Conservation (phyloP, 2,888 invertebrate species). For the Sarcophaga carnaria region DNA sequence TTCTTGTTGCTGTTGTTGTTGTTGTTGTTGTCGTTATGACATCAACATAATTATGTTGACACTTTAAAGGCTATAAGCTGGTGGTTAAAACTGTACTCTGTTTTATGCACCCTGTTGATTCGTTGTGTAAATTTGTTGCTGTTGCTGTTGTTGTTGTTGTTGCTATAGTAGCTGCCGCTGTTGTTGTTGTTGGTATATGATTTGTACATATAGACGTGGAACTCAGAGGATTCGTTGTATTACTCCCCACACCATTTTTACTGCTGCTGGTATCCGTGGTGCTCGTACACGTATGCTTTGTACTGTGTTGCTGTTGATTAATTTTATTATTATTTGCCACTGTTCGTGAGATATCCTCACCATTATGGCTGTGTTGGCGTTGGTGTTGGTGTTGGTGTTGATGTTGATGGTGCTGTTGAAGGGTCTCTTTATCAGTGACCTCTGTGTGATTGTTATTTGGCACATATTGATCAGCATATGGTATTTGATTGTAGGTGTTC, state of each 20-base stretch:
- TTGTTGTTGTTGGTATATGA: conserved; percentile 65
- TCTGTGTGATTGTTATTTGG: conserved; percentile 76
- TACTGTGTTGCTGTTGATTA: conserved; percentile 77
- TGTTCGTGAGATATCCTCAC: conserved; percentile 68
- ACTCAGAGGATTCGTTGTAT: conserved; percentile 69
- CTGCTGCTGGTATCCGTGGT: conserved; percentile 22
- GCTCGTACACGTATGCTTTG: conserved; percentile 41
- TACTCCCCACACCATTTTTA: conserved; percentile 53
- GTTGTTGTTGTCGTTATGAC: conserved; percentile 19
- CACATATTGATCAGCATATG: conserved; percentile 82
- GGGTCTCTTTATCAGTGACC: conserved; percentile 61
- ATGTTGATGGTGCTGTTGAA: conserved; percentile 69
- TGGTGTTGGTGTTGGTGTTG: conserved; percentile 70
- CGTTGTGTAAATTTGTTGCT: conserved; percentile 63
- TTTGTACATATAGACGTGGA: conserved; percentile 61
- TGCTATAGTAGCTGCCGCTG: conserved; percentile 50
- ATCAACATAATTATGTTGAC: conserved; percentile 45
- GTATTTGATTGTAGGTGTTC: conserved; percentile 78
- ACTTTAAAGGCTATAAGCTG: conserved; percentile 79
- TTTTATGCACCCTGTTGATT: conserved; percentile 56
- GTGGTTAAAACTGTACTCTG: conserved; percentile 69
- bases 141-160: conserved; percentile 59
- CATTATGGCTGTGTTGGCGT: conserved; percentile 19
- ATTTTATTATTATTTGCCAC: conserved; percentile 81
- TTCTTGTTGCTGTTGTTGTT: background rate